Evolutionary conservation across 2,888 invertebrate species (phyloP).

Genomic region (Brachycybe producta): DNA sequence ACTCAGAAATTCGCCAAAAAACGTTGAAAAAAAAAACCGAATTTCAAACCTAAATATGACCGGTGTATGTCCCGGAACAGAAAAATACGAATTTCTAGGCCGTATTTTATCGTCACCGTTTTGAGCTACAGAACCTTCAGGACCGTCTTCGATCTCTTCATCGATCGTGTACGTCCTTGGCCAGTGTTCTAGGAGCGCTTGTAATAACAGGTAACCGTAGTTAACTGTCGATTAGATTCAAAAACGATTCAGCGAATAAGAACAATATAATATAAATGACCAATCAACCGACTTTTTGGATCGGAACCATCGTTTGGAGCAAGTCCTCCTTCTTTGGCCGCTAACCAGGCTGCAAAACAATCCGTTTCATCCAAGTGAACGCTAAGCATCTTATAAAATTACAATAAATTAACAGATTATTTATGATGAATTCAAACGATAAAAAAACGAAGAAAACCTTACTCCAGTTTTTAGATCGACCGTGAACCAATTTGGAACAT

Average conservation of each 20-base stretch:
- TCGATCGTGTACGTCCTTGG: conserved; percentile 53
- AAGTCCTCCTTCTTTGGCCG: conserved; percentile 87
- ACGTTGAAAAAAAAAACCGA: conserved; percentile 8
- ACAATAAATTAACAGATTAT: neutral
- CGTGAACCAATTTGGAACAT: conserved; percentile 97
- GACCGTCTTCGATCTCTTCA: conserved; percentile 45
- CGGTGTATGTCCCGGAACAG: conserved; percentile 88
- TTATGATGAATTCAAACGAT: conserved; percentile 19
- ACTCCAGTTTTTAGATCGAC: conserved; percentile 97
- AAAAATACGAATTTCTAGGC: conserved; percentile 54
- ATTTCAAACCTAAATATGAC: conserved; percentile 68
- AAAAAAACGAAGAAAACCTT: conserved; percentile 29
- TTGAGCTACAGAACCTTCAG: neutral
- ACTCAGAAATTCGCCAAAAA: neutral
- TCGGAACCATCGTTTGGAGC: conserved; percentile 54
- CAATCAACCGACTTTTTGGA: conserved; percentile 48
- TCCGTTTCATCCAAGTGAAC: conserved; percentile 97
- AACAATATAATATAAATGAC: neutral
- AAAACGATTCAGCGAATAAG: neutral
- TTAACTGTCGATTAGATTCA: conserved; percentile 53
- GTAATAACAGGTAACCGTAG: conserved; percentile 82
- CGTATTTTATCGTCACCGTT: conserved; percentile 17
- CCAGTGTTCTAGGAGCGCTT: conserved; percentile 94
- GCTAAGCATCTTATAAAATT: conserved; percentile 59
- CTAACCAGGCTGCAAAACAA: conserved; percentile 97